A percentile compares a stretch with the other conserved stretches of the same genome.
These are phyloP conservation scores for Erebia epiphron DNA, from an alignment of 2,888 invertebrate genomes.

Conservation along the genomic window DNA sequence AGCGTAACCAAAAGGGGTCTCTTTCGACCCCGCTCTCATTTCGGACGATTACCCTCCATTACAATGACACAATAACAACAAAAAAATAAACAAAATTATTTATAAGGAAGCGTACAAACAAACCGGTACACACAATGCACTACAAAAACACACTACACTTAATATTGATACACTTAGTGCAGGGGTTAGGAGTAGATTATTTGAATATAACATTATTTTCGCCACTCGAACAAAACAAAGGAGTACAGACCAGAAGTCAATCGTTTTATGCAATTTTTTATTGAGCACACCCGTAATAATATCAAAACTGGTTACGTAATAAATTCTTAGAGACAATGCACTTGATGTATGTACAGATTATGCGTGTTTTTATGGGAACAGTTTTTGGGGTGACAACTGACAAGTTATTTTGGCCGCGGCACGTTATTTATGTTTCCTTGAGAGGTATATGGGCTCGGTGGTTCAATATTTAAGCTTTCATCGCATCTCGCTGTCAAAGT, in stretches of 20 bases:
- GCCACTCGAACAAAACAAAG: constrained; percentile 58
- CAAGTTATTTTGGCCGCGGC: constrained; percentile 41
- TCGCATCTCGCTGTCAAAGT: constrained; percentile 9
- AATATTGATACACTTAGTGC: constrained; percentile 26
- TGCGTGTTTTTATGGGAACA: constrained; percentile 43
- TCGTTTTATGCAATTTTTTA: constrained; percentile 30
- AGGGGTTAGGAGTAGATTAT: constrained; percentile 54
- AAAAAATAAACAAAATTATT: constrained; percentile 25
- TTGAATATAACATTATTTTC: constrained; percentile 54
- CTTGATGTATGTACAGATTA: constrained; percentile 42
- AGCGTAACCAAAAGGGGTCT: constrained; percentile 11
- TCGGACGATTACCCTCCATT: constrained; percentile 40
- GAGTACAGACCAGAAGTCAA: constrained; percentile 56
- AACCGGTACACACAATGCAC: constrained; percentile 44
- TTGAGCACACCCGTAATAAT: not conserved
- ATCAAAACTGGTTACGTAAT: constrained; percentile 44
- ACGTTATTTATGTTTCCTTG: constrained; percentile 23
- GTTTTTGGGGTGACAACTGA: constrained; percentile 41
- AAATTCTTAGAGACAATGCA: constrained; percentile 46
- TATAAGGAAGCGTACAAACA: constrained; percentile 22
- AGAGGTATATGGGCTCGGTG: not conserved
- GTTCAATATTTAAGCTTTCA: constrained; percentile 25
- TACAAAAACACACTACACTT: constrained; percentile 22
- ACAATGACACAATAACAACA: constrained; percentile 37
- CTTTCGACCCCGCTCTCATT: constrained; percentile 33